These are phyloP conservation scores for Melitaea athalia DNA, from an alignment of 2,888 invertebrate species.

Conservation along the genomic window DNA sequence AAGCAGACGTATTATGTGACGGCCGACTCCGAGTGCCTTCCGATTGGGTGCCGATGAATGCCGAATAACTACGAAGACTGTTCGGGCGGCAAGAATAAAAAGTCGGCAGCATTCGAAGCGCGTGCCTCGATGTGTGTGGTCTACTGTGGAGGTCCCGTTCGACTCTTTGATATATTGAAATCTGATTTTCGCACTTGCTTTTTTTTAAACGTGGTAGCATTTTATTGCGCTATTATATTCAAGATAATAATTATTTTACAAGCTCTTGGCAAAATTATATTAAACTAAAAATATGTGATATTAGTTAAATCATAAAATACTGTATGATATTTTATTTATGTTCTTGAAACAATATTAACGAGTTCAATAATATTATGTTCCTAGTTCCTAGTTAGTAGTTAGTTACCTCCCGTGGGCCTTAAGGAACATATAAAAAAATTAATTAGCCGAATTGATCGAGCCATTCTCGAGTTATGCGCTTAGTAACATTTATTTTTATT, in stretches of 20 bases:
- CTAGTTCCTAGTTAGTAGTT: no score
- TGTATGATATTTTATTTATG: no score
- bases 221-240: conserved; percentile 23
- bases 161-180: conserved; percentile 76
- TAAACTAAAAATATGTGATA: background rate
- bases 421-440: no score
- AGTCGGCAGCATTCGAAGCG: conserved; percentile 84
- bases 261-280: background rate
- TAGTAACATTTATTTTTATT: no score
- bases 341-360: no score
- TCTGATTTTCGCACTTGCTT: conserved; percentile 69
- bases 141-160: conserved; percentile 80
- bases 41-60: conserved; percentile 70
- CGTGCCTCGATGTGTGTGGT: conserved; percentile 90
- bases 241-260: background rate
- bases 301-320: background rate
- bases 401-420: no score
- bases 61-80: conserved; percentile 68
- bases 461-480: no score
- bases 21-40: conserved; percentile 59
- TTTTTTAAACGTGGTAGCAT: conserved; percentile 44
- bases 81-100: conserved; percentile 70
- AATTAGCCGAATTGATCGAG: no score
- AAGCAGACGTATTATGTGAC: conserved; percentile 56
- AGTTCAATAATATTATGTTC: no score